These are phyloP conservation scores for Heteromyza rotundicornis DNA, from an alignment of 2,888 invertebrate species.

Conservation along the genomic window DNA sequence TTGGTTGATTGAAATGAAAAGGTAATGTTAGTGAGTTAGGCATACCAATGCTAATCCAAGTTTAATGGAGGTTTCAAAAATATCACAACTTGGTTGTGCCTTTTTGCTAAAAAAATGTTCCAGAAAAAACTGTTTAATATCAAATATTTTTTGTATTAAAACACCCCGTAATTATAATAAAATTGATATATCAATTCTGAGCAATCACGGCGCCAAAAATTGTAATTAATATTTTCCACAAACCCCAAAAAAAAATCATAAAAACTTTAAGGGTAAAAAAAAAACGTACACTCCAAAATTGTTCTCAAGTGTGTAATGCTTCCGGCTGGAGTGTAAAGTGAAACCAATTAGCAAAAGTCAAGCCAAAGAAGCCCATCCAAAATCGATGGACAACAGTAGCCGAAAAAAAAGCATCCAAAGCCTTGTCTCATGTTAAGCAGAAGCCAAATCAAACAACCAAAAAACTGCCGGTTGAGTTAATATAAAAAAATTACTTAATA, in stretches of 20 bases:
- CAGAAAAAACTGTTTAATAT: too few species aligned
- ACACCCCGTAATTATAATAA: too few species aligned
- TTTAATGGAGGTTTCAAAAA: too few species aligned
- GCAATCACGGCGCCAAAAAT: slow-evolving; percentile 16
- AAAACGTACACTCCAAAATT: not conserved
- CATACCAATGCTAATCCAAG: too few species aligned
- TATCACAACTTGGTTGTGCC: too few species aligned
- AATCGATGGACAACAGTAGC: slow-evolving; percentile 13
- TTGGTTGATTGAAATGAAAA: too few species aligned
- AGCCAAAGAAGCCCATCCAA: not conserved
- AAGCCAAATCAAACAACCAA: slow-evolving; percentile 55
- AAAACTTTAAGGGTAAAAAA: not conserved
- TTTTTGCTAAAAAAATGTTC: too few species aligned
- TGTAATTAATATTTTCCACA: not conserved
- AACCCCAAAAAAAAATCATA: slow-evolving; percentile 21
- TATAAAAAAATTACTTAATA: slow-evolving; percentile 22
- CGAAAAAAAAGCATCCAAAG: slow-evolving; percentile 1
- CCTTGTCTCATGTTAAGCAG: slow-evolving; percentile 33
- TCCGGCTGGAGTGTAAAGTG: slow-evolving; percentile 22
- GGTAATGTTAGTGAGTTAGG: too few species aligned
- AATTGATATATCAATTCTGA: too few species aligned
- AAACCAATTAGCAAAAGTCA: slow-evolving; percentile 21
- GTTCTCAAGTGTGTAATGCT: slow-evolving; percentile 24
- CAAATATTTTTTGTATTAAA: too few species aligned
- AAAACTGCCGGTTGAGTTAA: slow-evolving; percentile 38